Percentiles rank a stretch among this genome's conserved stretches.
Conservation (phyloP, 2,113 vertebrate species). For the Poeciliopsis prolifica region DNA sequence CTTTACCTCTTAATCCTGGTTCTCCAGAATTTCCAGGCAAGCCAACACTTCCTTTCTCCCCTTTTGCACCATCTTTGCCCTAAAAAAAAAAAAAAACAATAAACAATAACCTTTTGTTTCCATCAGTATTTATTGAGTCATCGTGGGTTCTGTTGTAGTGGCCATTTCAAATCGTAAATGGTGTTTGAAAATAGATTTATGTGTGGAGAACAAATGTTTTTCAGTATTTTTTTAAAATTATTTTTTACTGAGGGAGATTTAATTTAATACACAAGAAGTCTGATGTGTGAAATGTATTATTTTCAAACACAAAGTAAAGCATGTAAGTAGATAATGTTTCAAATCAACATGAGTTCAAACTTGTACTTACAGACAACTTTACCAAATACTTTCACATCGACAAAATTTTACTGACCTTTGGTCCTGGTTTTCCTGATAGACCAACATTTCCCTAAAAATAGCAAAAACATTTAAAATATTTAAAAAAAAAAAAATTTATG, state of each 20-base stretch:
- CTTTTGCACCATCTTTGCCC: constrained; percentile 83
- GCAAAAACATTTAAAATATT: constrained; percentile 9
- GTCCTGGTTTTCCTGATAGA: constrained; percentile 89
- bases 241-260: no score
- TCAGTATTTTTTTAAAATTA: no score
- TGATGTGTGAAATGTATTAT: background rate
- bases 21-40: constrained; percentile 79
- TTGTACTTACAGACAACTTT: no score
- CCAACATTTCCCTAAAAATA: constrained; percentile 88
- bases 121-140: background rate
- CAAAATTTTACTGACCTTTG: constrained; percentile 78
- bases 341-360: no score
- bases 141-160: background rate
- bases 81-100: constrained; percentile 40
- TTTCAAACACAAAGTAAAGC: background rate
- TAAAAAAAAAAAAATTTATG: no score
- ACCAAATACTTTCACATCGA: background rate
- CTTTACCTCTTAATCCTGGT: constrained; percentile 91
- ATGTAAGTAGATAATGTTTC: no score
- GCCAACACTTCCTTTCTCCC: constrained; percentile 81
- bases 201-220: no score
- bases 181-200: background rate
- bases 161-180: background rate
- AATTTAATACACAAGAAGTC: background rate
- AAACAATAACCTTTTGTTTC: no score